Percentiles rank a stretch among this genome's conserved stretches.
Conservation (phyloP, 2,113 vertebrate species). For the Microtus oregoni region DNA sequence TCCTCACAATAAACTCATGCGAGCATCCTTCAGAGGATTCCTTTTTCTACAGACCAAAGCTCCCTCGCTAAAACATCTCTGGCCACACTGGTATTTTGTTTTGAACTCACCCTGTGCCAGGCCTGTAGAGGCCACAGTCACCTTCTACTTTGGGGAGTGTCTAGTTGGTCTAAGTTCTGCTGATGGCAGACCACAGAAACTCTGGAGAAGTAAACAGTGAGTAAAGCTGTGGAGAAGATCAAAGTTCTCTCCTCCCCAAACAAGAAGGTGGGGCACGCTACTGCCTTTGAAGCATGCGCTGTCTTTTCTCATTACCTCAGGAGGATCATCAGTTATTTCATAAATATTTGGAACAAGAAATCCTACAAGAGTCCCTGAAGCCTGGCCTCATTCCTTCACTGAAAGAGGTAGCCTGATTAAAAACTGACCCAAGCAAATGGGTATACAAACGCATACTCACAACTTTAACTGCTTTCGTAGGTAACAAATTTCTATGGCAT, state of each 20-base stretch:
- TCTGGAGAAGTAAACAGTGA: not conserved
- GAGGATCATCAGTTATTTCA: not conserved
- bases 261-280: not conserved
- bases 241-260: too few relatives aligned
- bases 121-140: not conserved
- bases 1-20: not conserved
- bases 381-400: not conserved
- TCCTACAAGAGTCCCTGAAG: not conserved
- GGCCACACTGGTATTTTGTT: not conserved
- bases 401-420: not conserved
- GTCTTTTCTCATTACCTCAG: not conserved
- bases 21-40: not conserved
- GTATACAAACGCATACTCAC: not conserved
- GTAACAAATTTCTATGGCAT: not conserved
- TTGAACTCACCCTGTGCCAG: not conserved
- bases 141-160: not conserved
- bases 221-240: not conserved
- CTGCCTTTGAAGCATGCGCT: conserved; percentile 7
- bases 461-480: conserved; percentile 15
- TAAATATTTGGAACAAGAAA: conserved; percentile 19
- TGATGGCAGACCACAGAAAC: not conserved
- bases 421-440: not conserved
- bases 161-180: not conserved
- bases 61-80: not conserved
- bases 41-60: not conserved